A percentile compares a stretch with the other conserved stretches of the same genome.
Conservation (phyloP, 2,113 vertebrate genomes). For the Platysteira castanea region DNA sequence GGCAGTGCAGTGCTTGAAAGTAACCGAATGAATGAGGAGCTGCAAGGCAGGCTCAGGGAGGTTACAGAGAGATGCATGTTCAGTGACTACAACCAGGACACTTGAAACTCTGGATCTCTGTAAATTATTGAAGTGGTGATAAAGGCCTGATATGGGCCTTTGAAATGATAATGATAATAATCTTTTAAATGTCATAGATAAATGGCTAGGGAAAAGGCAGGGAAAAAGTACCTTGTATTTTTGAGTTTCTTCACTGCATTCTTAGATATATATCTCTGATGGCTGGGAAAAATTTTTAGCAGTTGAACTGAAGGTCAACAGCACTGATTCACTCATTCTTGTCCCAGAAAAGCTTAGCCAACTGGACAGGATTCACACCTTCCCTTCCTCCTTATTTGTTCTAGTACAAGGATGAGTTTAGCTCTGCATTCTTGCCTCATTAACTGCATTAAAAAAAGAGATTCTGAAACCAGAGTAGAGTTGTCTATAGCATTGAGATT, state of each 20-base stretch:
- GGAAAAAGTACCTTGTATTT: not conserved
- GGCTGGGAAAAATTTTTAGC: not conserved
- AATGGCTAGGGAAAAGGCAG: not conserved
- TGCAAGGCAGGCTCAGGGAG: not conserved
- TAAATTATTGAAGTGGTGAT: not conserved
- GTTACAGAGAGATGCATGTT: not conserved
- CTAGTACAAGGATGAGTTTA: not conserved
- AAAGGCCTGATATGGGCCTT: not conserved
- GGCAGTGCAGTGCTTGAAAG: not conserved
- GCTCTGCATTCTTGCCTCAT: not conserved
- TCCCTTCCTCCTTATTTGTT: not conserved
- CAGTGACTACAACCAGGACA: not conserved
- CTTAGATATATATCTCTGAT: not conserved
- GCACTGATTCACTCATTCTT: not conserved
- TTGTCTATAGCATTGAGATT: not conserved
- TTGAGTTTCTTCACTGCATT: not conserved
- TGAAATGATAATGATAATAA: not conserved
- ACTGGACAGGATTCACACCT: not conserved
- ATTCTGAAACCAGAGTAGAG: not conserved
- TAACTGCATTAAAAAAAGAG: not conserved
- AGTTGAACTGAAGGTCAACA: not conserved
- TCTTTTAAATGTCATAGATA: not conserved
- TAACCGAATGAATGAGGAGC: accelerated
- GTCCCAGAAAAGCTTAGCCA: not conserved
- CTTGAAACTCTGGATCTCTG: not conserved